Base-by-base conservation (phyloP, 1,140 invertebrate genomes). In the Bombyx mori region DNA sequence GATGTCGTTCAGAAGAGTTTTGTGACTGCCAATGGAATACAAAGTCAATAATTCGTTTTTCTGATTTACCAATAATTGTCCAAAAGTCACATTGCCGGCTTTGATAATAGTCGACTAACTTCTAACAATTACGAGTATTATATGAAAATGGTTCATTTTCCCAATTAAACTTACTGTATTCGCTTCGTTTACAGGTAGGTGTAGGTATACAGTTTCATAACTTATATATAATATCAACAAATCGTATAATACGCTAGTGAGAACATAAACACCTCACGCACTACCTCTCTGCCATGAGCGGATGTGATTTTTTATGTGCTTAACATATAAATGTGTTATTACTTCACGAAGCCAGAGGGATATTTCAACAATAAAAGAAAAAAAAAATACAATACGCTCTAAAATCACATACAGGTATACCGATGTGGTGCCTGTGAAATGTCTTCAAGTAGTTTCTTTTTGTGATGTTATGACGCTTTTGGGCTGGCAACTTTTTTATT, bases 311-410 rank as follows among this genome's bases (percentile, higher is more conserved):
- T 56, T 50, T 58, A 53, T 60, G 59, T 55, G 57, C 57, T 71
- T 68, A 65, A 52, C 69, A 71, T 71, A 68, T 52, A 68, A 68
- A 71, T 66, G 69, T 52, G 54, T 60, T 65, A 68, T 63, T 66
- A 66, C 56, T 57, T 54, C 42, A 61, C 55, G 46, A 57, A 56
- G 61, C 60, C 62, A 62, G 66, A 63, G 58, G 56, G 55, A 65
- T 65, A 61, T 63, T 61, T 54, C 44, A 57, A 70, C 68, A 65
- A 67, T 59, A 64, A 58, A 54, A 62, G 56, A 52, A 35, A 35
- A 35, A 35, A 35, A 35, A 58, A 60, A 59, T 52, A 58, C 56
- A 42, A 43, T 12, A 35, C 46, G 47, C 42, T 48, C 46, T 51
- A 50, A 26, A 18, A 1, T 18, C 12, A 18, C 12, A 18, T 1